Conservation (phyloP, 2,797 vertebrate genomes). For the Peromyscus attwateri region DNA sequence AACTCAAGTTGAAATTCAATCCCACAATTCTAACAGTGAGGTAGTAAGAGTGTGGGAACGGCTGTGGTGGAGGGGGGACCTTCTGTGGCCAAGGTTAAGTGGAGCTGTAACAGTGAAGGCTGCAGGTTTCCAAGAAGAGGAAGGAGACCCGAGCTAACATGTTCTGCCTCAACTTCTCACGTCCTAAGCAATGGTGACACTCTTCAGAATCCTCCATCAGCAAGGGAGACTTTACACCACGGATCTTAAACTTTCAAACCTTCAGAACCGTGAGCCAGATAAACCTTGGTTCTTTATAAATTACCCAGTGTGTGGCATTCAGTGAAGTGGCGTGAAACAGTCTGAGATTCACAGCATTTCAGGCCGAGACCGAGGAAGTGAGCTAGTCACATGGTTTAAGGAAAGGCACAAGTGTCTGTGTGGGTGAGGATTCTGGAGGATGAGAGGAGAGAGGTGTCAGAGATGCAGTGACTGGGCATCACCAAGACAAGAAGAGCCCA, state of each 20-base stretch:
- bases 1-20: neutral
- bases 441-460: rapidly evolving
- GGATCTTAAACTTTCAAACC: no score
- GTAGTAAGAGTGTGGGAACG: neutral
- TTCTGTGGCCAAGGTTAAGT: neutral
- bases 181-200: neutral
- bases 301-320: neutral
- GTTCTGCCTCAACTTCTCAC: neutral
- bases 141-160: neutral
- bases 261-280: neutral
- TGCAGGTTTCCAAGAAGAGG: neutral
- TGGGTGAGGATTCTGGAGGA: neutral
- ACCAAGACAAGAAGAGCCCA: neutral
- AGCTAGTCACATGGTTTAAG: neutral
- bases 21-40: neutral
- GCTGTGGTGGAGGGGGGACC: neutral
- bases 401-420: neutral
- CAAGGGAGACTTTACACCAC: neutral
- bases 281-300: neutral
- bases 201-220: neutral
- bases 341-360: neutral
- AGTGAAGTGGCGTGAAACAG: neutral
- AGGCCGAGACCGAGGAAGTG: neutral
- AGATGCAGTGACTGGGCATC: neutral
- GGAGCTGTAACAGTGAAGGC: neutral